Conservation (phyloP, 2,113 vertebrate species). For the Noctilio leporinus region DNA sequence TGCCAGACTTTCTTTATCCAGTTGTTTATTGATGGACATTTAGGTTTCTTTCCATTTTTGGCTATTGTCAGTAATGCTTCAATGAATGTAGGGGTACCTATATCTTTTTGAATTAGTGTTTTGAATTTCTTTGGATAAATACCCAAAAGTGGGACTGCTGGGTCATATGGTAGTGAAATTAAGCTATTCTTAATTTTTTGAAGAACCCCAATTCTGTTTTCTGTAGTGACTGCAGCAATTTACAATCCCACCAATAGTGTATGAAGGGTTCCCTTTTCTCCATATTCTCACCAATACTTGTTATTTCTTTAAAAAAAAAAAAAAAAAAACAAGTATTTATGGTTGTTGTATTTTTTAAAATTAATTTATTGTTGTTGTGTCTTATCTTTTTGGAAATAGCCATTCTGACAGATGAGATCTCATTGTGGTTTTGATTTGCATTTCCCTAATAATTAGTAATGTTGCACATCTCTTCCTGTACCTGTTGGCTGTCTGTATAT, state of each 20-base stretch:
- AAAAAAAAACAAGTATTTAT: too few species aligned
- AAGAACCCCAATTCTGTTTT: neutral
- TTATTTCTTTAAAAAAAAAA: too few species aligned
- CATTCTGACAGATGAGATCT: neutral
- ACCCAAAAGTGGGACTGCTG: neutral
- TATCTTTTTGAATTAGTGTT: neutral
- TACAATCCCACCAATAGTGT: neutral
- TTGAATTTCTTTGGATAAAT: neutral
- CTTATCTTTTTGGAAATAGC: neutral
- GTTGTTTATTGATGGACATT: neutral
- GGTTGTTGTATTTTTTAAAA: too few species aligned
- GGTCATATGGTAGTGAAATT: neutral
- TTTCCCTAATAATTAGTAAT: neutral
- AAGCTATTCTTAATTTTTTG: neutral
- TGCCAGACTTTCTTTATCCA: neutral
- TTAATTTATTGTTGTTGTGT: too few species aligned
- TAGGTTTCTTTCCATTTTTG: neutral
- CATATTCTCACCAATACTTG: neutral
- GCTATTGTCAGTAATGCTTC: neutral
- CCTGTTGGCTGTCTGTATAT: neutral
- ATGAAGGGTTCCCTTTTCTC: neutral
- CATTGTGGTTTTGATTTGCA: neutral
- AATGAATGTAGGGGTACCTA: neutral
- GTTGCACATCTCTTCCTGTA: neutral
- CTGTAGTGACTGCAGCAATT: neutral